Conservation (phyloP, 1,140 invertebrate genomes). For the Hydropsyche tenuis region DNA sequence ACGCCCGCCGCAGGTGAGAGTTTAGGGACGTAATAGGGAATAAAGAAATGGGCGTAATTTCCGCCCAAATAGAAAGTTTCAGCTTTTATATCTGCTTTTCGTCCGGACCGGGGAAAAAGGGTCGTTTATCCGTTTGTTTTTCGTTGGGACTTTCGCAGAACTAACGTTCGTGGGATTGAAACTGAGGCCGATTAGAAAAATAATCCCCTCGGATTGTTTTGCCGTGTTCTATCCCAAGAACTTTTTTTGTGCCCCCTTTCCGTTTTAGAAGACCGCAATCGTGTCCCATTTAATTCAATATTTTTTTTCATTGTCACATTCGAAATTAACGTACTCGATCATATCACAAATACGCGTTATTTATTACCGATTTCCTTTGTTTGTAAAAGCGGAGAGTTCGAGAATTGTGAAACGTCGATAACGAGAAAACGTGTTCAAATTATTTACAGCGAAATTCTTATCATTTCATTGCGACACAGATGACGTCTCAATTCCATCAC, state of each 20-base stretch:
- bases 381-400: background rate
- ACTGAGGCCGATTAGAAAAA: conserved; percentile 36
- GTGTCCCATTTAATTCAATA: background rate
- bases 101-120: background rate
- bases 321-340: conserved; percentile 6
- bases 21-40: conserved; percentile 32
- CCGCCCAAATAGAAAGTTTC: conserved; percentile 38
- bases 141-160: conserved; percentile 14
- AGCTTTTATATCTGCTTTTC: conserved; percentile 35
- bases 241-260: background rate
- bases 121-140: conserved; percentile 34
- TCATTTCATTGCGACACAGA: too few species aligned
- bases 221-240: background rate
- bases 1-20: conserved; percentile 32
- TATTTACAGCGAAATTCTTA: too few species aligned
- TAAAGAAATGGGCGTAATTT: conserved; percentile 37
- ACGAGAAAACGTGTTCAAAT: background rate
- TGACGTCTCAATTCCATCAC: too few species aligned
- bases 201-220: conserved; percentile 19
- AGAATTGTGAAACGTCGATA: background rate
- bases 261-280: background rate
- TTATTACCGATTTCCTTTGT: conserved; percentile 27
- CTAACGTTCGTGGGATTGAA: conserved; percentile 33
- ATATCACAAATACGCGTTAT: conserved; percentile 6
- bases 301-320: conserved; percentile 3